Evolutionary conservation across 1,140 invertebrate genomes (phyloP).

Genomic region (Cyphomyrmex costatus): DNA sequence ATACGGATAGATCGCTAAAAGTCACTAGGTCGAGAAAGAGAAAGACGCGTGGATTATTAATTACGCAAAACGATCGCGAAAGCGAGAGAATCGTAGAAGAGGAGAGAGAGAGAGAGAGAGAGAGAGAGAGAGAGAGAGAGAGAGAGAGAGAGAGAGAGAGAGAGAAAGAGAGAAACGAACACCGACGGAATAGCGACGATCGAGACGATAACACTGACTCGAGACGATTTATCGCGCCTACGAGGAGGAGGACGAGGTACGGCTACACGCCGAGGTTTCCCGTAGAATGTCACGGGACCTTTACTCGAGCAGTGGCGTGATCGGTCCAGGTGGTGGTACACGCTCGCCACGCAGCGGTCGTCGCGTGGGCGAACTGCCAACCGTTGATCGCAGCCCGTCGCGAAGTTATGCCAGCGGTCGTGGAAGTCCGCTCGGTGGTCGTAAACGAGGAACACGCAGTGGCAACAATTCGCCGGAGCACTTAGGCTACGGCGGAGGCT

Average conservation of each 20-base stretch:
- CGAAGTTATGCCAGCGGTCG: constrained; percentile 90
- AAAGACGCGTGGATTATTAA: not conserved
- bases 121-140: too few relatives aligned
- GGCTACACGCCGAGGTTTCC: constrained; percentile 84
- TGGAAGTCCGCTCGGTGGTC: constrained; percentile 88
- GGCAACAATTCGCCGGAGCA: constrained; percentile 89
- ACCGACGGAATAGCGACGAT: constrained; percentile 51
- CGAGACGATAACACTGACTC: constrained; percentile 81
- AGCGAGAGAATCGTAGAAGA: not conserved
- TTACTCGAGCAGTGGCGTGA: constrained; percentile 88
- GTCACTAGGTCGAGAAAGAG: not conserved
- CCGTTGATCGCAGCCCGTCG: constrained; percentile 94
- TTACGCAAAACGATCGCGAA: not conserved
- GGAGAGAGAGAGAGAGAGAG: too few relatives aligned
- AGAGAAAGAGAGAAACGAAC: constrained; percentile 12
- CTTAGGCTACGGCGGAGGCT: constrained; percentile 83
- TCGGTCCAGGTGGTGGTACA: constrained; percentile 87
- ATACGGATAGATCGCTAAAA: not conserved
- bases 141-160: too few relatives aligned
- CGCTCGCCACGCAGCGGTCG: constrained; percentile 89
- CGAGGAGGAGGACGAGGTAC: constrained; percentile 84
- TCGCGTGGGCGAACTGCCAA: constrained; percentile 91
- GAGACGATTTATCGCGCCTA: constrained; percentile 84
- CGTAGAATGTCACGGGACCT: constrained; percentile 91
- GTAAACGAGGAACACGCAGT: constrained; percentile 87